A percentile compares a stretch with the other conserved stretches of the same genome.
Conservation (phyloP, 2,888 invertebrate species). For the Digitonthophagus gazella region DNA sequence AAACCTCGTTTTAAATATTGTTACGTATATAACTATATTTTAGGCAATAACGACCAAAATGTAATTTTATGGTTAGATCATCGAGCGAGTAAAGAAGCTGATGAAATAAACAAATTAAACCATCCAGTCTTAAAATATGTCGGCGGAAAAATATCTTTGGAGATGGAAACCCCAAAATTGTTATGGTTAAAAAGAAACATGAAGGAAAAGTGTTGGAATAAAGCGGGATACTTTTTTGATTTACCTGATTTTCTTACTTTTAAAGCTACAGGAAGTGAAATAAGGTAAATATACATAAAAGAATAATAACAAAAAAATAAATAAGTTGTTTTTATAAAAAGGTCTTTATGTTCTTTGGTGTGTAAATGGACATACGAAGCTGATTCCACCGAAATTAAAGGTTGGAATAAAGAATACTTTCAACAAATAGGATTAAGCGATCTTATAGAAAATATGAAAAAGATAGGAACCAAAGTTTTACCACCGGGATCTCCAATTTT, state of each 20-base stretch:
- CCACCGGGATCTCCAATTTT: conserved; percentile 74
- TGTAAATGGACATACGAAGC: conserved; percentile 94
- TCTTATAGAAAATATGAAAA: conserved; percentile 63
- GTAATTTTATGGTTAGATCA: conserved; percentile 94
- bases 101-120: conserved; percentile 71
- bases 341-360: conserved; percentile 87
- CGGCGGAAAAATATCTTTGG: conserved; percentile 90
- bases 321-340: conserved; percentile 4
- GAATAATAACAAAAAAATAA: not conserved
- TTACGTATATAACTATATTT: not conserved
- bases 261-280: conserved; percentile 77
- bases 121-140: conserved; percentile 80
- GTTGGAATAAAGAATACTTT: conserved; percentile 77
- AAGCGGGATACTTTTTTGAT: conserved; percentile 79
- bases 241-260: conserved; percentile 92
- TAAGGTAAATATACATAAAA: conserved; percentile 56
- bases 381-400: conserved; percentile 54
- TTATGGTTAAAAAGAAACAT: conserved; percentile 85
- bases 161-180: conserved; percentile 95
- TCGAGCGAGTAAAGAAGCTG: conserved; percentile 76
- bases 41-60: conserved; percentile 71
- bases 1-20: not conserved
- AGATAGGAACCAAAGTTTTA: conserved; percentile 65
- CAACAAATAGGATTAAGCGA: conserved; percentile 72
- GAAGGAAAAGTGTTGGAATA: conserved; percentile 62